phyloP scores from a whole-genome alignment of 2,113 vertebrate genomes.

The Tretioscincus oriximinensis region DNA sequence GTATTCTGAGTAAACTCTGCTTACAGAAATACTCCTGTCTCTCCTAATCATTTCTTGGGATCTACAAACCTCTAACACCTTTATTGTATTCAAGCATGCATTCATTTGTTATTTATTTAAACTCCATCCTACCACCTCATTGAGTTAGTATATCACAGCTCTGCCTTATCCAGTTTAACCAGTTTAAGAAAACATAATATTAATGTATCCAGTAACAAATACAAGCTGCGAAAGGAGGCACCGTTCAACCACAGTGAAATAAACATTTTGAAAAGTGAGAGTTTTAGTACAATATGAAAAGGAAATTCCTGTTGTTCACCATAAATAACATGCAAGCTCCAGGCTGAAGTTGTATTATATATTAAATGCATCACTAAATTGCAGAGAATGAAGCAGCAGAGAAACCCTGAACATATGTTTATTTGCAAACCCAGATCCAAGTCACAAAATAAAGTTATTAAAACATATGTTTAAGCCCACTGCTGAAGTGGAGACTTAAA shows the following conservation, averaged over 20 bases:
- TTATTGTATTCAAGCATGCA: background rate
- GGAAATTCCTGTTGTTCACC: background rate
- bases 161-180: background rate
- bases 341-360: background rate
- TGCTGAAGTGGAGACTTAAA: background rate
- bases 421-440: background rate
- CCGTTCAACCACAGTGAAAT: background rate
- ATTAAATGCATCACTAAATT: background rate
- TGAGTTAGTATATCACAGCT: background rate
- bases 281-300: background rate
- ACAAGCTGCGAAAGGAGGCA: background rate
- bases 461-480: slow-evolving; percentile 6
- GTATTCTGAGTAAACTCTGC: too few relatives aligned
- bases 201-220: background rate
- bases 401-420: background rate
- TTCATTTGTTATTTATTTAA: too few relatives aligned
- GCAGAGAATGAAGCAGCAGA: background rate
- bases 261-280: background rate
- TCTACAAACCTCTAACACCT: too few relatives aligned
- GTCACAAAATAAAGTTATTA: slow-evolving; percentile 2
- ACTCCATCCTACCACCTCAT: too few relatives aligned
- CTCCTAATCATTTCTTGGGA: too few relatives aligned
- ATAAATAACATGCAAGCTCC: slow-evolving; percentile 5
- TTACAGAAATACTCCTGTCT: too few relatives aligned
- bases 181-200: slow-evolving; percentile 2